Base-by-base conservation (phyloP, 2,797 vertebrate species). In the Lophius americanus region DNA sequence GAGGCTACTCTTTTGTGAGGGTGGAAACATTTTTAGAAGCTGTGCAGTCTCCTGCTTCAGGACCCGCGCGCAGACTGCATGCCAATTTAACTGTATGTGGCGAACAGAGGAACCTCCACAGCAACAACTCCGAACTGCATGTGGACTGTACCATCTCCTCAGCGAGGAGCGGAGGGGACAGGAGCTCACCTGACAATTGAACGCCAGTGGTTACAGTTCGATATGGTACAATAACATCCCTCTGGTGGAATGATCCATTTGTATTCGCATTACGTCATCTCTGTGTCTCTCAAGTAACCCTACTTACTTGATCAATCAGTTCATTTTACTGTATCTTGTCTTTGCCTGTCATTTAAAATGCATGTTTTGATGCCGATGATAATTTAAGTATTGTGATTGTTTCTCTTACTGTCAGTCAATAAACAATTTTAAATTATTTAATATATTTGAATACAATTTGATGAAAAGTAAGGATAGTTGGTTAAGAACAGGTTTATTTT, bases 81-180 rank as follows among this genome's bases (percentile, higher is more conserved):
- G 79, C 78, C 81, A 73, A 54, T 84, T 76, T 73, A 78, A 71
- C 85, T 73, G 80, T 80, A 72, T 88, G 88, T 80, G 78, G 75
- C 54, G 82, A 82, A 79, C 84, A 73, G 84, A 79, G 87, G 89
- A 90, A 83, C 67, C 91, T 93, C 92, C 93, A 94, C 93, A 83
- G 94, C 93, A 93, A 93, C 93, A 90, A 91, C 92, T 94, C 92
- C 75, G 85, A 81, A 86, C 90, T 86, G 91, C 86, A 86, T 85
- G 89, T 76, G 93, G 94, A 92, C 88, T 23, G 90, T 92, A 95
- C 94, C 94, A 95, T 78, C 61, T 85, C 2, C 42, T 0, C 51
- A 0, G 7, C 32, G 0, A 39, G 1, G 23, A 55, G 77, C 70
- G 61, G 89, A 92, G 92, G 56, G 79, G 39, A 41, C 51, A 9